Base-by-base conservation (phyloP, 2,888 invertebrate species). In the Resseliella maxima region DNA sequence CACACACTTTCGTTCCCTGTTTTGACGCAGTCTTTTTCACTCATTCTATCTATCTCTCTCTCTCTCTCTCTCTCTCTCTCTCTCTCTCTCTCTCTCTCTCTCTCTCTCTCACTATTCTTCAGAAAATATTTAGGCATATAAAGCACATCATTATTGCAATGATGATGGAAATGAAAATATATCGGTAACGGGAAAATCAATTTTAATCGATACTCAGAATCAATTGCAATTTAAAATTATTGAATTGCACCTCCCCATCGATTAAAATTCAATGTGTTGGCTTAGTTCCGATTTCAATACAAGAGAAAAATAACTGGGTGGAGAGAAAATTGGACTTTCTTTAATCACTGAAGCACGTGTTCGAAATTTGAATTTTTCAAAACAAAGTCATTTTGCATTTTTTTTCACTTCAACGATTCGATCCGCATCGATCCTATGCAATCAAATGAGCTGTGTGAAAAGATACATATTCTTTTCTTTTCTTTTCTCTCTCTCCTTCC, bases 121-220 rank as follows among this genome's bases (percentile, higher is more conserved):
- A 41, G 15, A 50, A 18, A 18, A 50, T 50, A 24, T 38, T 3
- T 24, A 83, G n/a, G 24, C 10, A 36, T 36, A 36, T n/a, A 83
- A 83, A 83, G 36, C 83, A 38, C 38, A 83, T 83, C 83, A 83
- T 83, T 38, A 83, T 38, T 83, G 21, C 38, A 83, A 1, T 18
- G 54, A 83, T 83, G n/a, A n/a, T 27, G 36, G 8, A 36, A 83
- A 38, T 83, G 24, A 83, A 72, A 35, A 35, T 15, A 36, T 38
- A 83, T 38, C 83, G 83, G 38, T 72, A 72, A 72, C 72, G 72
- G 72, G 72, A 72, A 72, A 72, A 15, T 72, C 72, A 72, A 35
- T 72, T n/a, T 72, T 72, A 72, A 72, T 72, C 72, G 72, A 72
- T 72, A 72, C 72, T n/a, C 31, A 72, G 72, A 72, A 72, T 72